Conservation (phyloP, 2,113 vertebrate species). For the Ceratotherium simum region DNA sequence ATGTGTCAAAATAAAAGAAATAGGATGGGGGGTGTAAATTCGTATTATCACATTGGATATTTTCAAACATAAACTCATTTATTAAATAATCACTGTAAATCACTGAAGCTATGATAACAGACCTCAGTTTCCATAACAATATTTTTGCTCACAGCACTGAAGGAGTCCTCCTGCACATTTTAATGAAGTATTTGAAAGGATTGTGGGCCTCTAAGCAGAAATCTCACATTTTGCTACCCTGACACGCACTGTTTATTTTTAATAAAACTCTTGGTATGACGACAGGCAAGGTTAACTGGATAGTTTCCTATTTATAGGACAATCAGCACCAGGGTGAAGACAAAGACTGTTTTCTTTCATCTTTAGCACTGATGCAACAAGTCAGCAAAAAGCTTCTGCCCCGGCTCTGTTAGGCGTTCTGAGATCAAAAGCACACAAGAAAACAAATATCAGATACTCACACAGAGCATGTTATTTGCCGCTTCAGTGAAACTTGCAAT, state of each 20-base stretch:
- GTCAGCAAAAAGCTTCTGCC: slow-evolving; percentile 25
- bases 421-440: slow-evolving; percentile 60
- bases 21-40: background rate
- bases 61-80: slow-evolving; percentile 56
- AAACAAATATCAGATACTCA: slow-evolving; percentile 61
- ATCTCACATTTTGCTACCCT: slow-evolving; percentile 46
- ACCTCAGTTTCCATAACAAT: slow-evolving; percentile 50
- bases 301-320: slow-evolving; percentile 60
- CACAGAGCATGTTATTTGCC: background rate
- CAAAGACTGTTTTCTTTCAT: slow-evolving; percentile 55
- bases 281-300: slow-evolving; percentile 65
- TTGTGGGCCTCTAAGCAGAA: slow-evolving; percentile 64
- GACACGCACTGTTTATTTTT: slow-evolving; percentile 69
- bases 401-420: background rate
- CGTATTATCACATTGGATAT: background rate
- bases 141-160: background rate
- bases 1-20: slow-evolving; percentile 73
- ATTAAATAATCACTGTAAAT: slow-evolving; percentile 38
- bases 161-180: slow-evolving; percentile 55
- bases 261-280: slow-evolving; percentile 73
- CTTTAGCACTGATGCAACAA: slow-evolving; percentile 46
- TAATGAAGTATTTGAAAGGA: slow-evolving; percentile 71
- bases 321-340: slow-evolving; percentile 35
- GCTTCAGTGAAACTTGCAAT: background rate
- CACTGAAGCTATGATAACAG: slow-evolving; percentile 5